Conservation (phyloP, 2,888 invertebrate species). For the Synergus laeviventris region DNA sequence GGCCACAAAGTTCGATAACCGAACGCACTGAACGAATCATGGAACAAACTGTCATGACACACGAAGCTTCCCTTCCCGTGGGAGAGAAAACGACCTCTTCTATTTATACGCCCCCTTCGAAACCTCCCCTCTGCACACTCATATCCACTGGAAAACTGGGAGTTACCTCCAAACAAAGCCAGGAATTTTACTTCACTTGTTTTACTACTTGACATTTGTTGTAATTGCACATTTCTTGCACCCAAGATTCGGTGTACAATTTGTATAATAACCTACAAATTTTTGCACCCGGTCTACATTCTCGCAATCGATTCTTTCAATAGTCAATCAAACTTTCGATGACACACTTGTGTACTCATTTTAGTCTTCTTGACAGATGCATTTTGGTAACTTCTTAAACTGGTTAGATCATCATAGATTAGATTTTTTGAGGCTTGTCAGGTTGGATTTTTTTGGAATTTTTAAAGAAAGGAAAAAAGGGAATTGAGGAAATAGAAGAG, state of each 20-base stretch:
- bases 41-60: conserved; percentile 20
- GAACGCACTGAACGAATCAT: not conserved
- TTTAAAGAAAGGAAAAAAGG: not conserved
- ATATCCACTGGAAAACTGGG: conserved; percentile 13
- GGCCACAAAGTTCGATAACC: conserved; percentile 38
- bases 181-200: conserved; percentile 6
- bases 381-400: not conserved
- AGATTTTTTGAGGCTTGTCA: not conserved
- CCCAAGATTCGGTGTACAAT: not conserved
- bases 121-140: conserved; percentile 11
- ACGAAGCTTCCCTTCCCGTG: conserved; percentile 14
- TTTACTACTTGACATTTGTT: not conserved
- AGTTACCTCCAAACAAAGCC: conserved; percentile 8
- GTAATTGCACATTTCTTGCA: too few species aligned
- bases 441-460: not conserved
- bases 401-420: not conserved
- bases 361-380: not conserved
- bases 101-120: conserved; percentile 18
- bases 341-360: not conserved
- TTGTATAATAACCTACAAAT: not conserved
- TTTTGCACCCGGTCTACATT: not conserved
- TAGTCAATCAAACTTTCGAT: not conserved
- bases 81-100: conserved; percentile 7
- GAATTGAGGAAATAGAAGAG: not conserved
- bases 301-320: not conserved